Conservation (phyloP, 1,140 invertebrate genomes). For the Heliconius melpomene region DNA sequence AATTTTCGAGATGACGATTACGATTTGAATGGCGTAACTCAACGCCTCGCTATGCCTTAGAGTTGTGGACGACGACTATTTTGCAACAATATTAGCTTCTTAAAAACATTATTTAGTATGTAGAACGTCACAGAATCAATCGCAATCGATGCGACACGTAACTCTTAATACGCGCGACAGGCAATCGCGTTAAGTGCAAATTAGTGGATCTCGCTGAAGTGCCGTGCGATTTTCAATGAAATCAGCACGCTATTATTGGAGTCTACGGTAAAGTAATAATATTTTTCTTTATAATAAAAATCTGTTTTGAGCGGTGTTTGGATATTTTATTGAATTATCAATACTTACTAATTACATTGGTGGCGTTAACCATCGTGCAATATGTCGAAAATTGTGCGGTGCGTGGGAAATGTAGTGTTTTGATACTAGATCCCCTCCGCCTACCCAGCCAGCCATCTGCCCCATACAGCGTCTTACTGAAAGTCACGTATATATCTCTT, state of each 20-base stretch:
- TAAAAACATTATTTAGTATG: too few relatives aligned
- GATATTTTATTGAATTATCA: too few relatives aligned
- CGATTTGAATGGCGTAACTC: too few relatives aligned
- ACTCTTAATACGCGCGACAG: constrained; percentile 35
- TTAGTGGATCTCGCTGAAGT: constrained; percentile 38
- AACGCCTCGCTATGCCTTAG: too few relatives aligned
- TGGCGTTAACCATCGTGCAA: too few relatives aligned
- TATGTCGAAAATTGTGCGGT: too few relatives aligned
- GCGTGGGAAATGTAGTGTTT: background rate
- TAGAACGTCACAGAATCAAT: background rate
- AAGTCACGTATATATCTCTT: background rate
- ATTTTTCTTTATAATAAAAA: background rate
- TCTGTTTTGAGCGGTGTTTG: too few relatives aligned
- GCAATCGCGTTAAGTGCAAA: constrained; percentile 40
- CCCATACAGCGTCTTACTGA: background rate
- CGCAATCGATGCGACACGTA: constrained; percentile 20
- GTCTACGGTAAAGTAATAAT: background rate
- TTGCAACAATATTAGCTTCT: too few relatives aligned
- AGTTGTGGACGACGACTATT: too few relatives aligned
- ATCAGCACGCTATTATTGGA: constrained; percentile 21
- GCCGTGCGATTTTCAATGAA: constrained; percentile 32
- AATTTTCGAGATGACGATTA: too few relatives aligned
- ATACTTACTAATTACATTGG: too few relatives aligned
- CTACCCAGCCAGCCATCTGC: background rate
- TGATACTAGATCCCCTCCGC: background rate